These are phyloP conservation scores for Megalops atlanticus DNA, from an alignment of 2,113 vertebrate genomes.

Conservation along the genomic window DNA sequence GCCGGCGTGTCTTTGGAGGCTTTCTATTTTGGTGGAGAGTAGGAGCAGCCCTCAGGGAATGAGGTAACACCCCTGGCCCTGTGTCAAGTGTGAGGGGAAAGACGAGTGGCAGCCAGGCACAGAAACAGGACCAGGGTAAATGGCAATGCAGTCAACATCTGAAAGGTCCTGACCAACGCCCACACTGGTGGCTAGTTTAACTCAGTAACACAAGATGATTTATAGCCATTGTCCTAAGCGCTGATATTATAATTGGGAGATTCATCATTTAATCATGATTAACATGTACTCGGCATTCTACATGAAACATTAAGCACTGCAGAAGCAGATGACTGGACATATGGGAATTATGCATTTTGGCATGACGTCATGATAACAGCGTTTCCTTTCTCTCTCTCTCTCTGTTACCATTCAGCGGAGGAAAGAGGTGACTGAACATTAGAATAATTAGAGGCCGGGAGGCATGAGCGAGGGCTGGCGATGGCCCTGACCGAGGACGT, in stretches of 20 bases:
- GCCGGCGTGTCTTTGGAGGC: too few species aligned
- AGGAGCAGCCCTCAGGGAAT: too few species aligned
- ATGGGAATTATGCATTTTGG: not conserved
- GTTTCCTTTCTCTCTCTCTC: not conserved
- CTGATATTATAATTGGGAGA: too few species aligned
- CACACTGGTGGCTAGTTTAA: not conserved
- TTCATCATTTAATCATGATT: too few species aligned
- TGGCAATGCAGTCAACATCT: not conserved
- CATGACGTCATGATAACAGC: not conserved
- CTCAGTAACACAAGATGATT: too few species aligned
- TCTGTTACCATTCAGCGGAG: not conserved
- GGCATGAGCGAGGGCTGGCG: not conserved
- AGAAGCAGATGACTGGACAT: not conserved
- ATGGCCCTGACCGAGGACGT: not conserved
- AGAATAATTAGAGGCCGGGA: not conserved
- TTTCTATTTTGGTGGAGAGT: too few species aligned
- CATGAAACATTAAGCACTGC: too few species aligned
- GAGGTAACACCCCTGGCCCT: not conserved
- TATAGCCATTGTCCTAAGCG: too few species aligned
- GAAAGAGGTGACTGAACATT: not conserved
- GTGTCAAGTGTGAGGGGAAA: not conserved
- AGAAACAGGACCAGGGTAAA: not conserved
- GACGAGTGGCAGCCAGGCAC: not conserved
- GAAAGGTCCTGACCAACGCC: not conserved
- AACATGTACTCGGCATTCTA: too few species aligned